These are phyloP conservation scores for Scyliorhinus canicula DNA, from an alignment of 2,797 vertebrate genomes.

Conservation along the genomic window DNA sequence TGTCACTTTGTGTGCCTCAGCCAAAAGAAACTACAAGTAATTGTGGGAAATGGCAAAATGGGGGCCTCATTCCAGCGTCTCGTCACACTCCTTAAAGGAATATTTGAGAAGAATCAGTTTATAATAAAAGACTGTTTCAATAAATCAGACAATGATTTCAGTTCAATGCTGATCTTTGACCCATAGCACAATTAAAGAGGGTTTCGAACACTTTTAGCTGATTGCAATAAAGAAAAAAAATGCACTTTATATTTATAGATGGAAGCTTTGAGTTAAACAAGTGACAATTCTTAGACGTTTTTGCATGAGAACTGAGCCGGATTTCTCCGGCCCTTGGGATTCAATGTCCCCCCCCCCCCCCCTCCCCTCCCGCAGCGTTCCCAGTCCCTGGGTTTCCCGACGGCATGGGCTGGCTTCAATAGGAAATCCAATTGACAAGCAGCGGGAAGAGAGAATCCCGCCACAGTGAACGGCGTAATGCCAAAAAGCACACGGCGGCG, in stretches of 20 bases:
- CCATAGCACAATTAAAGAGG: background rate
- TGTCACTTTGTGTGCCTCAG: background rate
- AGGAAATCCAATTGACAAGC: no score
- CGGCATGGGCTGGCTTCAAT: no score
- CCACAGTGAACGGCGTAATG: no score
- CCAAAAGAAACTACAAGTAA: background rate
- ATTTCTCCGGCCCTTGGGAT: no score
- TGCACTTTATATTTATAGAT: background rate
- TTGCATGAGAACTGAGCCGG: background rate
- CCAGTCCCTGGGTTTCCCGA: no score
- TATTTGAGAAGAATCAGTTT: background rate
- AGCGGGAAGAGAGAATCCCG: no score
- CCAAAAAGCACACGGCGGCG: no score
- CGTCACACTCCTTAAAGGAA: background rate
- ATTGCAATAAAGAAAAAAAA: background rate
- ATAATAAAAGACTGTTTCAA: background rate
- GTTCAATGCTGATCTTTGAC: background rate
- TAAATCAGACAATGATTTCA: slow-evolving; percentile 12
- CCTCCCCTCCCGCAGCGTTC: no score
- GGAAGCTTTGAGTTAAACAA: background rate
- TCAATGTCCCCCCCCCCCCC: no score
- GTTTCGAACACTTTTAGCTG: background rate
- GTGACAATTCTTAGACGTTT: background rate
- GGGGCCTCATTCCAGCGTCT: background rate
- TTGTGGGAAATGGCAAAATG: background rate